These are phyloP conservation scores for Caenorhabditis sulstoni DNA, from an alignment of 2,888 invertebrate species.

Conservation along the genomic window DNA sequence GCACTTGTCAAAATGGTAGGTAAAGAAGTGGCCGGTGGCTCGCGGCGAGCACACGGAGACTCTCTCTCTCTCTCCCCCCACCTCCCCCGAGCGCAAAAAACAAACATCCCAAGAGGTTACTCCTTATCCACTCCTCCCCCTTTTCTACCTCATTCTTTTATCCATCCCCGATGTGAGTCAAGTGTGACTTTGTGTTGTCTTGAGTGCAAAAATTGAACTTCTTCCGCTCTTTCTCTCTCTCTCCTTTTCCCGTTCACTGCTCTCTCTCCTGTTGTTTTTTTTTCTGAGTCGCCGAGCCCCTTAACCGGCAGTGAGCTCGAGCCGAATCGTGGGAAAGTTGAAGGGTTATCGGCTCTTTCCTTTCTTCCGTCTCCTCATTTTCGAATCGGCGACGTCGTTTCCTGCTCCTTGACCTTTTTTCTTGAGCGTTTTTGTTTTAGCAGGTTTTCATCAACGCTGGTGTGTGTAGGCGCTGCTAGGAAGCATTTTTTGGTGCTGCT, in stretches of 20 bases:
- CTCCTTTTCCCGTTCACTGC: background rate
- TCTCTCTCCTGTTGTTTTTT: background rate
- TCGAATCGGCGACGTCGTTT: background rate
- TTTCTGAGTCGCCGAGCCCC: background rate
- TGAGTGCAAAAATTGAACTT: background rate
- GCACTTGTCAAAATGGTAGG: conserved; percentile 50
- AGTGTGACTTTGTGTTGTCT: background rate
- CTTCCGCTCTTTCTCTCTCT: conserved; percentile 11
- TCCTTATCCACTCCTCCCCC: conserved; percentile 21
- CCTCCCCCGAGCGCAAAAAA: conserved; percentile 34
- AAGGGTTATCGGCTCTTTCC: background rate
- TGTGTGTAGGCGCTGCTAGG: too few species aligned
- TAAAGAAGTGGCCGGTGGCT: conserved; percentile 44
- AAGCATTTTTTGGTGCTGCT: too few species aligned
- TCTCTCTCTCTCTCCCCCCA: too few species aligned
- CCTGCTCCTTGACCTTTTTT: background rate
- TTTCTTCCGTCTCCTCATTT: conserved; percentile 4
- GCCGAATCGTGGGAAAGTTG: conserved; percentile 32
- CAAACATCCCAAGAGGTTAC: conserved; percentile 28
- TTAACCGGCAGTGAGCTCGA: too few species aligned
- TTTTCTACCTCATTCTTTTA: background rate
- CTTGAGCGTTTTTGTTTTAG: background rate
- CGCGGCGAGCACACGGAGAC: background rate
- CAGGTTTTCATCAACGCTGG: too few species aligned
- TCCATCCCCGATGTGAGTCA: background rate